Percentiles rank a stretch among this genome's conserved stretches.
These are phyloP conservation scores for Aleadryas rufinucha DNA, from an alignment of 2,113 vertebrate genomes.

Conservation along the genomic window DNA sequence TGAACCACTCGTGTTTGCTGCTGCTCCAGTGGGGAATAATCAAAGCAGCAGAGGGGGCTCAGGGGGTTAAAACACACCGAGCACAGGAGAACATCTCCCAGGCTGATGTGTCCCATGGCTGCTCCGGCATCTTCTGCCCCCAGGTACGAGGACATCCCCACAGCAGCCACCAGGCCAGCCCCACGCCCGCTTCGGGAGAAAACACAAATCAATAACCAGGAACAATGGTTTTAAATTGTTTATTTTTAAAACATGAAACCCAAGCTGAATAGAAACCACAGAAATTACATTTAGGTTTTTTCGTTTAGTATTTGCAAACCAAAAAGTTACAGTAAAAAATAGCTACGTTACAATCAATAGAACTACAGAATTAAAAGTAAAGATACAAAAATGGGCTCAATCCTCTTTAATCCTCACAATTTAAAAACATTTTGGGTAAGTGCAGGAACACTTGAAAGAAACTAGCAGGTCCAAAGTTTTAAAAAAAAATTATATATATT, in stretches of 20 bases:
- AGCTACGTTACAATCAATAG: slow-evolving; percentile 72
- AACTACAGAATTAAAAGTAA: slow-evolving; percentile 68
- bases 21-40: background rate
- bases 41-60: background rate
- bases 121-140: background rate
- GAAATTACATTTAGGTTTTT: slow-evolving; percentile 86
- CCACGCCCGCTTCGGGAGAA: accelerated
- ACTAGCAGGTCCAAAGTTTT: slow-evolving; percentile 41
- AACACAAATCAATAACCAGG: background rate
- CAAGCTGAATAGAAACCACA: slow-evolving; percentile 92
- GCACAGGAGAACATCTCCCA: background rate
- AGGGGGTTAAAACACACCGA: accelerated
- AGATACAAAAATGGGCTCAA: slow-evolving; percentile 57
- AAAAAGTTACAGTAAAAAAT: slow-evolving; percentile 79
- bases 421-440: slow-evolving; percentile 73
- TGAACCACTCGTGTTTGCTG: accelerated
- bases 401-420: slow-evolving; percentile 67
- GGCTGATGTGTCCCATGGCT: background rate
- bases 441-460: slow-evolving; percentile 60
- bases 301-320: slow-evolving; percentile 83
- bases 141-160: accelerated
- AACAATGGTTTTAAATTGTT: slow-evolving; percentile 69
- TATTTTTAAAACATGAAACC: slow-evolving; percentile 94
- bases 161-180: background rate
- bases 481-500: slow-evolving; percentile 65